phyloP scores from a whole-genome alignment of 2,888 invertebrate genomes.

The Phoenoteleia sp. region DNA sequence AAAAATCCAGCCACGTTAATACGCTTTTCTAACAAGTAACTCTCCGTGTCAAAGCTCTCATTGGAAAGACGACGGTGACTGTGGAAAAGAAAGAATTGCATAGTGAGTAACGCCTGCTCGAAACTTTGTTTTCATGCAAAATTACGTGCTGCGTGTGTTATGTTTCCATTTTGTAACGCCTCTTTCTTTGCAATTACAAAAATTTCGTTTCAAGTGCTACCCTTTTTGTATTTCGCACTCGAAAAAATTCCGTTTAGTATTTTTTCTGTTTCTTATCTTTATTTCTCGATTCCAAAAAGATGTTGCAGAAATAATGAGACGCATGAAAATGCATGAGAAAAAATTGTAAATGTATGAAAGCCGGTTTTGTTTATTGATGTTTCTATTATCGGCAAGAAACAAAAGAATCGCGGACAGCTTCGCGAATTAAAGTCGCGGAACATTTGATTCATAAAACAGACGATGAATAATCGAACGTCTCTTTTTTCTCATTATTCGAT shows the following conservation, averaged over 20 bases:
- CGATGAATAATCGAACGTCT: conserved; percentile 43
- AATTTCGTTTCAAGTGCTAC: conserved; percentile 28
- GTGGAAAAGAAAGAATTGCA: conserved; percentile 86
- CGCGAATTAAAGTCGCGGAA: conserved; percentile 36
- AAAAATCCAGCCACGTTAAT: conserved; percentile 57
- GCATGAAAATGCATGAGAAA: not conserved
- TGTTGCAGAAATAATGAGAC: not conserved
- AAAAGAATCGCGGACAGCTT: conserved; percentile 21
- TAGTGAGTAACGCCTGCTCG: conserved; percentile 83
- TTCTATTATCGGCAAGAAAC: not conserved
- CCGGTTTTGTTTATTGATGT: conserved; percentile 13
- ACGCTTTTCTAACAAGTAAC: conserved; percentile 79
- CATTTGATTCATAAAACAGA: conserved; percentile 21
- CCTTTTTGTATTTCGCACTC: not conserved
- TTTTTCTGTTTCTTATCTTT: not conserved
- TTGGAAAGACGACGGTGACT: conserved; percentile 86
- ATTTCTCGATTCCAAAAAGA: not conserved
- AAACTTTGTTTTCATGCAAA: conserved; percentile 64
- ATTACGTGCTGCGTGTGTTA: conserved; percentile 59
- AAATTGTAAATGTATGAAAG: conserved; percentile 11
- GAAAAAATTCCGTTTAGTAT: not conserved
- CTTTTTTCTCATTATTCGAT: not conserved
- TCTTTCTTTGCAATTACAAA: not conserved
- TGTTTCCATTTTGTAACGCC: conserved; percentile 47
- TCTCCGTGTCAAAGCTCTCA: conserved; percentile 86